A percentile compares a stretch with the other conserved stretches of the same genome.
These are phyloP conservation scores for Cyanoramphus novaezelandiae DNA, from an alignment of 2,113 vertebrate species.

Conservation along the genomic window DNA sequence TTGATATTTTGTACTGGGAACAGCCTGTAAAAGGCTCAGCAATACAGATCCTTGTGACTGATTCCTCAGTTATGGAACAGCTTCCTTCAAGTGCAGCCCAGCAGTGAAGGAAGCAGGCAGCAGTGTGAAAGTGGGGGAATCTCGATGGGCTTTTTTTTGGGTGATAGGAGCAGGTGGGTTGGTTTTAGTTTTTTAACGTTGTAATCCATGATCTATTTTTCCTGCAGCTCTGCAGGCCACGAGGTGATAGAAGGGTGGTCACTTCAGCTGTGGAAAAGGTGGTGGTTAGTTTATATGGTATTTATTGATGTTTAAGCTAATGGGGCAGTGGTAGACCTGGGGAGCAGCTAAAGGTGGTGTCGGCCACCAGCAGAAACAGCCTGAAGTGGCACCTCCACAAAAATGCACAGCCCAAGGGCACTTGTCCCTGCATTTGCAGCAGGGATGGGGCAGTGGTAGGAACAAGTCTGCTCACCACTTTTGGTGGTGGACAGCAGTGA, in stretches of 20 bases:
- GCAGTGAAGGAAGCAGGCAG: not conserved
- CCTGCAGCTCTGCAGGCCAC: not conserved
- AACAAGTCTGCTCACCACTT: not conserved
- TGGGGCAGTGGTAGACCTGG: not conserved
- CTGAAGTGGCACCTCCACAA: not conserved
- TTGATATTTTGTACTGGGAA: not conserved
- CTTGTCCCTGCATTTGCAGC: not conserved
- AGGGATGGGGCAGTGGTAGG: accelerated
- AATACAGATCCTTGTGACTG: not conserved
- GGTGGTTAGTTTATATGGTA: not conserved
- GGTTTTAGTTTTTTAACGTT: not conserved
- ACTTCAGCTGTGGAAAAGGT: accelerated
- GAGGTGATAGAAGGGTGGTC: not conserved
- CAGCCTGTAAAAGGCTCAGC: not conserved
- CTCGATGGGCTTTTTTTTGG: not conserved
- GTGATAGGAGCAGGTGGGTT: too few relatives aligned
- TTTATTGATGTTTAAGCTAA: not conserved
- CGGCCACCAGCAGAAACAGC: not conserved
- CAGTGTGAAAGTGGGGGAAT: not conserved
- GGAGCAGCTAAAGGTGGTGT: not conserved
- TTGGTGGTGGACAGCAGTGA: accelerated
- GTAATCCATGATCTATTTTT: not conserved
- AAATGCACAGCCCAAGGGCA: accelerated
- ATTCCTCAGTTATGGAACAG: not conserved
- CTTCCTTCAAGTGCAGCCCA: not conserved